Evolutionary conservation across 1,140 invertebrate genomes (phyloP).

Genomic region (Listronotus bonariensis): DNA sequence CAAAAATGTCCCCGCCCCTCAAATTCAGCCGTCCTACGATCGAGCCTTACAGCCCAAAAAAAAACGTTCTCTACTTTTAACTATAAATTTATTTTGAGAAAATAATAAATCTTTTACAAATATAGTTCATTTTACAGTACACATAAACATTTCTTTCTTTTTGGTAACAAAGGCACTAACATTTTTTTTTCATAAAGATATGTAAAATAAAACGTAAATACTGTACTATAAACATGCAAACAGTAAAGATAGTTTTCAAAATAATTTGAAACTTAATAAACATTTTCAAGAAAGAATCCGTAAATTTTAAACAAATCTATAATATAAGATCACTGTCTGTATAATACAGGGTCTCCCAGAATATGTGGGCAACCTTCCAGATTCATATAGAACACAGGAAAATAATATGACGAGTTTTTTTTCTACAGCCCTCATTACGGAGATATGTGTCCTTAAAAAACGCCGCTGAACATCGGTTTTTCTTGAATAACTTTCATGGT

Average conservation of each 20-base stretch:
- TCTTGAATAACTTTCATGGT: too few species aligned
- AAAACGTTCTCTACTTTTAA: slow-evolving; percentile 18
- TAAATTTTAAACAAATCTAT: neutral
- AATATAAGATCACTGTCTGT: too few species aligned
- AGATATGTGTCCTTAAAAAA: too few species aligned
- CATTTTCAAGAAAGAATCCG: neutral
- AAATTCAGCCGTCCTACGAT: too few species aligned
- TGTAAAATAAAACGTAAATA: slow-evolving; percentile 20
- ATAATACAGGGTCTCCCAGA: too few species aligned
- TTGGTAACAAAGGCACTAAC: slow-evolving; percentile 42
- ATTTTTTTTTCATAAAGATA: slow-evolving; percentile 25
- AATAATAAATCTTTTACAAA: slow-evolving; percentile 44
- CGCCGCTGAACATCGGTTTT: too few species aligned
- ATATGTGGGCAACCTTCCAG: too few species aligned
- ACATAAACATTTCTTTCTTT: slow-evolving; percentile 37
- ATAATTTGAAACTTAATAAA: neutral
- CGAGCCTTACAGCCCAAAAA: neutral
- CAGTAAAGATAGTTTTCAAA: slow-evolving; percentile 9
- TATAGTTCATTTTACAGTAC: slow-evolving; percentile 39
- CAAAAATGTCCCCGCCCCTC: too few species aligned
- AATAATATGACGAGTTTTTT: too few species aligned
- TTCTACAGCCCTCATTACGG: too few species aligned
- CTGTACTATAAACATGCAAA: neutral
- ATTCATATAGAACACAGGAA: too few species aligned
- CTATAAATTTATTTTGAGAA: slow-evolving; percentile 41